phyloP scores from a whole-genome alignment of 2,888 invertebrate genomes.

The Myopa tessellatipennis region DNA sequence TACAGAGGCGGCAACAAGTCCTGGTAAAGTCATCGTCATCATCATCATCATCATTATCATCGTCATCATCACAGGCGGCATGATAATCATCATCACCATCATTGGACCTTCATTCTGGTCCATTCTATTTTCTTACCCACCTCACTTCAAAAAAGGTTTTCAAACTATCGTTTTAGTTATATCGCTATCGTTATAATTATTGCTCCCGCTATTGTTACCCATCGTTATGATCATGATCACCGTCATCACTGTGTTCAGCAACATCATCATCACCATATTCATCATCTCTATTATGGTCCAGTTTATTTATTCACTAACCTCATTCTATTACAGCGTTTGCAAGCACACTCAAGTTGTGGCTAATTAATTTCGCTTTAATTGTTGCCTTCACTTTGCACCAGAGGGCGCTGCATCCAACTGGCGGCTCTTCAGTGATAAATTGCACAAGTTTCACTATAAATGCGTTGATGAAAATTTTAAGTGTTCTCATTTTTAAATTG shows the following conservation, averaged over 20 bases:
- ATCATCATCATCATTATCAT: slow-evolving; percentile 9
- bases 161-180: neutral
- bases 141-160: neutral
- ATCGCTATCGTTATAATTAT: slow-evolving; percentile 9
- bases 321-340: slow-evolving; percentile 35
- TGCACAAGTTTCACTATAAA: slow-evolving; percentile 38
- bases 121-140: neutral
- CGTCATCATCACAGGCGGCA: neutral
- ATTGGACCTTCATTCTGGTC: neutral
- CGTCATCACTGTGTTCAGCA: neutral
- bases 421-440: slow-evolving; percentile 37
- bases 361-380: slow-evolving; percentile 66
- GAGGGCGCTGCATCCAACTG: slow-evolving; percentile 25
- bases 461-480: slow-evolving; percentile 42
- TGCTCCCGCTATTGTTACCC: neutral
- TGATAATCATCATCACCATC: neutral
- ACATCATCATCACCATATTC: neutral
- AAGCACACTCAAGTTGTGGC: slow-evolving; percentile 49
- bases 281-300: neutral
- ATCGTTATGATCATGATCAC: neutral
- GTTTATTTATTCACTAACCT: slow-evolving; percentile 1
- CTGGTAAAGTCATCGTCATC: slow-evolving; percentile 26
- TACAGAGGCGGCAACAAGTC: slow-evolving; percentile 55
- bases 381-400: slow-evolving; percentile 51
- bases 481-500: slow-evolving; percentile 42